Conservation (phyloP, 2,113 vertebrate genomes). For the Austrofundulus limnaeus region DNA sequence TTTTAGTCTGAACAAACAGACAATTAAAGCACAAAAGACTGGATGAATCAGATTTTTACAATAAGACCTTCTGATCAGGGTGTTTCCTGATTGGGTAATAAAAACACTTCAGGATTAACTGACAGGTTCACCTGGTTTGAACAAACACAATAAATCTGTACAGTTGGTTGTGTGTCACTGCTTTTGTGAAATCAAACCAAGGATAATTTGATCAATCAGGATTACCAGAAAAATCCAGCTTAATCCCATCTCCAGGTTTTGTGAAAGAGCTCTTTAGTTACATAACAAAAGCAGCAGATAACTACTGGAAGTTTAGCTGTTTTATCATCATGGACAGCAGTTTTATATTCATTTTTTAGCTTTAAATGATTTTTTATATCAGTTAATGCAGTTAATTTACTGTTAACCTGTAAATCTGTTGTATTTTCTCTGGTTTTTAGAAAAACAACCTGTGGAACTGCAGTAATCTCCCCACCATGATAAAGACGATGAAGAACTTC, state of each 20-base stretch:
- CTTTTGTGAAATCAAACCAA: neutral
- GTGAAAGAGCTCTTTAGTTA: neutral
- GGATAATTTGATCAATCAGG: neutral
- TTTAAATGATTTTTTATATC: too few species aligned
- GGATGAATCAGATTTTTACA: too few species aligned
- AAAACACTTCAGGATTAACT: neutral
- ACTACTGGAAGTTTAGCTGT: too few species aligned
- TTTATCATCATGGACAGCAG: neutral
- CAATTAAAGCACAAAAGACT: too few species aligned
- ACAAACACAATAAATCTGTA: neutral
- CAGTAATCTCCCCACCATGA: constrained; percentile 46
- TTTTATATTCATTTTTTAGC: neutral
- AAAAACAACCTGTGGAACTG: constrained; percentile 52
- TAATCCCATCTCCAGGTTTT: neutral
- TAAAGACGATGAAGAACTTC: constrained; percentile 54
- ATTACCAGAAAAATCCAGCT: neutral
- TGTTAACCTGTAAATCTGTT: neutral
- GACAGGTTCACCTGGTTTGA: too few species aligned
- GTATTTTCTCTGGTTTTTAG: constrained; percentile 18
- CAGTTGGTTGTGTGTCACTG: neutral
- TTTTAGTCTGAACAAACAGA: too few species aligned
- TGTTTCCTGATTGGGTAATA: neutral
- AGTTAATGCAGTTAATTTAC: neutral
- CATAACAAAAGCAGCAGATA: too few species aligned
- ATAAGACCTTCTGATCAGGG: too few species aligned